Evolutionary conservation across 2,888 invertebrate genomes (phyloP), one percentile per base, ranked within the genome.

Genomic region (Cheilosia variabilis): DNA sequence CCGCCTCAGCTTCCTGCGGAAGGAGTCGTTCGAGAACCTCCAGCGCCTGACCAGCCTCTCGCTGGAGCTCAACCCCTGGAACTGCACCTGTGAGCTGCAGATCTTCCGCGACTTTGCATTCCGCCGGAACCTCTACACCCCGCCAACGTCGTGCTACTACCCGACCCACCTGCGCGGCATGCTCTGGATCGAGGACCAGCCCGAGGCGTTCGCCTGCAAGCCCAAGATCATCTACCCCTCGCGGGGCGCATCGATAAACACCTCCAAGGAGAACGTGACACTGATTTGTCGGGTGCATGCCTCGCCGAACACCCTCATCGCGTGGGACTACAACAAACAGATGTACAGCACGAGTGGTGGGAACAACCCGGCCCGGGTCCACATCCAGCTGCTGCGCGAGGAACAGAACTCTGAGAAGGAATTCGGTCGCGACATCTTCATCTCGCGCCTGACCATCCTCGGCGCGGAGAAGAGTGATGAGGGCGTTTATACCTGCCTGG

Each of bases 61-160:
- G 79, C 93, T 98, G 0, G 95, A 95, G 87, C 95, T 95, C 87
- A 98, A 98, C 91, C 96, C 96, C 0, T 98, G 97, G 98, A 94
- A 95, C 79, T 98, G 98, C 90, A 96, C 97, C 90, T 98, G 98
- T 89, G 94, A 95, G 87, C 92, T 98, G 65, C 95, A 96, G 89
- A 93, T 94, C 13, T 96, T 98, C 88, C 94, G 97, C 71, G 95
- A 96, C 89, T 96, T 96, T 94, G 94, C 95, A 7, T 94, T 96
- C 13, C 94, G 94, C 68, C 94, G 94, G 80, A 96, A 96, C 88
- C 93, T 97, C 17, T 96, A 96, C 89, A 95, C 96, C 0, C 94
- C 95, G n/a, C 95, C 96, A 0, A 96, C 96, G 47, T 93, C 94
- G 15, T 96, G 97, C 89, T 93, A 93, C 5, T 95, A 95, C 88